Percentiles rank a stretch among this genome's conserved stretches.
These are phyloP conservation scores for Drosophila sp. DNA, from an alignment of 1,140 invertebrate genomes.

Conservation along the genomic window DNA sequence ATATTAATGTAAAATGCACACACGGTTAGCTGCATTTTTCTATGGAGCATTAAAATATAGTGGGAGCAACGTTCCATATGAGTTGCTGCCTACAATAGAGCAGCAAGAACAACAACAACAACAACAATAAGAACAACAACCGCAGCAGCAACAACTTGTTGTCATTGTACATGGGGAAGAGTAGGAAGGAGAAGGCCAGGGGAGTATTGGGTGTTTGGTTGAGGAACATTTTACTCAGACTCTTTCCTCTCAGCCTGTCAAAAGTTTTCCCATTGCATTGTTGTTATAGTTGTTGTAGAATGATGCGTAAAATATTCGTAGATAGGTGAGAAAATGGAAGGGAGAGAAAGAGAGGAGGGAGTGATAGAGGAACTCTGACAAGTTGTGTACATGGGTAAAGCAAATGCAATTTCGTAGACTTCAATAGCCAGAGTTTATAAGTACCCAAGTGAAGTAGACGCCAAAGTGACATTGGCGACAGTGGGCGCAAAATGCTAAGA, in stretches of 20 bases:
- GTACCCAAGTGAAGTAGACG: slow-evolving; percentile 40
- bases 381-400: slow-evolving; percentile 29
- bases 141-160: slow-evolving; percentile 10
- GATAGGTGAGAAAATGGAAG: slow-evolving; percentile 65
- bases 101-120: slow-evolving; percentile 13
- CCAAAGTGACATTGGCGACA: slow-evolving; percentile 28
- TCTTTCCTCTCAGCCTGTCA: slow-evolving; percentile 55
- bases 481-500: slow-evolving; percentile 5
- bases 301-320: slow-evolving; percentile 75
- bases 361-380: slow-evolving; percentile 15
- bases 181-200: neutral
- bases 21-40: slow-evolving; percentile 80
- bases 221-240: slow-evolving; percentile 3
- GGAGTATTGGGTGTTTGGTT: neutral
- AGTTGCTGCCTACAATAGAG: slow-evolving; percentile 74
- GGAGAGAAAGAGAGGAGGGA: neutral
- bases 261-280: slow-evolving; percentile 72
- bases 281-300: slow-evolving; percentile 46
- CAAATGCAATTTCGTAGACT: slow-evolving; percentile 76
- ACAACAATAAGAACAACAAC: slow-evolving; percentile 2
- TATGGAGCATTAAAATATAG: slow-evolving; percentile 79
- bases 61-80: slow-evolving; percentile 78
- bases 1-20: slow-evolving; percentile 82
- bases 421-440: slow-evolving; percentile 73
- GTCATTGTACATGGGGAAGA: neutral